Conservation (phyloP, 1,140 invertebrate species). For the Aphidius gifuensis region DNA sequence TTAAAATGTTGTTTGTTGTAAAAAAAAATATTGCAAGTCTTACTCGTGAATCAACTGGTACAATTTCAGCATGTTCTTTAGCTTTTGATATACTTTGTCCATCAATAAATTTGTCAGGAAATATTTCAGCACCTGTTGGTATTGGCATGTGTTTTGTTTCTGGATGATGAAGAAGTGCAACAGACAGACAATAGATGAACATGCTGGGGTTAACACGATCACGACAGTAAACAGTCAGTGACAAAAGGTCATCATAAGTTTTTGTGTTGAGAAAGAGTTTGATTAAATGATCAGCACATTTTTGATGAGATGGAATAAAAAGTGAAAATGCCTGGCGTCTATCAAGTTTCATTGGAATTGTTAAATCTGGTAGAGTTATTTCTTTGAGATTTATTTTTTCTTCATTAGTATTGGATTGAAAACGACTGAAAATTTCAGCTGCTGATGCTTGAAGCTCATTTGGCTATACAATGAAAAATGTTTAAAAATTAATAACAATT, state of each 20-base stretch:
- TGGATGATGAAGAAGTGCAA: slow-evolving; percentile 70
- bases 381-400: slow-evolving; percentile 61
- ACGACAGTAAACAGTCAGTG: slow-evolving; percentile 67
- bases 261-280: slow-evolving; percentile 73
- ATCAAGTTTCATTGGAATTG: slow-evolving; percentile 62
- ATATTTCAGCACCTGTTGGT: slow-evolving; percentile 68
- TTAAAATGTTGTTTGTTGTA: no score
- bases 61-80: slow-evolving; percentile 67
- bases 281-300: slow-evolving; percentile 66
- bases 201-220: slow-evolving; percentile 73
- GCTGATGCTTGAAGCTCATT: slow-evolving; percentile 62
- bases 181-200: slow-evolving; percentile 74
- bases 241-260: slow-evolving; percentile 67
- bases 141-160: slow-evolving; percentile 71
- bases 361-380: slow-evolving; percentile 68
- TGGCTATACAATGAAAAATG: slow-evolving; percentile 44
- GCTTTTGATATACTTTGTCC: slow-evolving; percentile 65
- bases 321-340: slow-evolving; percentile 71
- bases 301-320: slow-evolving; percentile 70
- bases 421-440: slow-evolving; percentile 56
- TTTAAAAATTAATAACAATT: no score
- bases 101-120: slow-evolving; percentile 77
- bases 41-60: slow-evolving; percentile 63
- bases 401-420: slow-evolving; percentile 54
- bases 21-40: not conserved